Conservation (phyloP, 2,113 vertebrate species). For the Melozone crissalis region DNA sequence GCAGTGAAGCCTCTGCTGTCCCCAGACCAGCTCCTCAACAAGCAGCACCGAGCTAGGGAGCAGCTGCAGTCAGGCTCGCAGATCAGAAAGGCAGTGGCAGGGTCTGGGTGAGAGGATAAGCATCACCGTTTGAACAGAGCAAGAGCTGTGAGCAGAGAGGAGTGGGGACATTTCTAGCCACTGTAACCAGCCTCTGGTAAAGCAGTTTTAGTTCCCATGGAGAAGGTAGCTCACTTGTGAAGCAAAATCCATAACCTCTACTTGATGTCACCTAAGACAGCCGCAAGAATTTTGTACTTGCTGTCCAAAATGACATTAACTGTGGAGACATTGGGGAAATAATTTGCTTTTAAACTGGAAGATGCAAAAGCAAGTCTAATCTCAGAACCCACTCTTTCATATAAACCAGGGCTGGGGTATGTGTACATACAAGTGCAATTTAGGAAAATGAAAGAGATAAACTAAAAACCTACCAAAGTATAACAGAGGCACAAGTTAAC, state of each 20-base stretch:
- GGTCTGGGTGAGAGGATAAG: background rate
- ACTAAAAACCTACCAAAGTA: background rate
- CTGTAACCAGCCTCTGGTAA: background rate
- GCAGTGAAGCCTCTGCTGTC: background rate
- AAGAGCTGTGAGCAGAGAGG: background rate
- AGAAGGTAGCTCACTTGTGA: background rate
- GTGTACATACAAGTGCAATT: background rate
- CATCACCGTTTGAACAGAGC: background rate
- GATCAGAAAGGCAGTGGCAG: background rate
- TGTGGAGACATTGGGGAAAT: background rate
- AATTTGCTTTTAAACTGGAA: background rate
- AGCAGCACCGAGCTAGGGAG: background rate
- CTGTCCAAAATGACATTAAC: background rate
- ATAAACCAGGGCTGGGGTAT: background rate
- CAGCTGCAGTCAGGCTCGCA: background rate
- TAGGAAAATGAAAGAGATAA: background rate
- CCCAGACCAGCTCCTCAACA: background rate
- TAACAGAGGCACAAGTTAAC: background rate
- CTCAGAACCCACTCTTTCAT: background rate
- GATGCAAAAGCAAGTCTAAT: background rate
- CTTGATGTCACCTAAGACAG: background rate
- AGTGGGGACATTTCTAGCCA: background rate
- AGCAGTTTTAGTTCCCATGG: background rate
- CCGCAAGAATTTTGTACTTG: background rate
- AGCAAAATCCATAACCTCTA: background rate